phyloP scores from a whole-genome alignment of 2,797 vertebrate genomes.

The Cetoscarus ocellatus region DNA sequence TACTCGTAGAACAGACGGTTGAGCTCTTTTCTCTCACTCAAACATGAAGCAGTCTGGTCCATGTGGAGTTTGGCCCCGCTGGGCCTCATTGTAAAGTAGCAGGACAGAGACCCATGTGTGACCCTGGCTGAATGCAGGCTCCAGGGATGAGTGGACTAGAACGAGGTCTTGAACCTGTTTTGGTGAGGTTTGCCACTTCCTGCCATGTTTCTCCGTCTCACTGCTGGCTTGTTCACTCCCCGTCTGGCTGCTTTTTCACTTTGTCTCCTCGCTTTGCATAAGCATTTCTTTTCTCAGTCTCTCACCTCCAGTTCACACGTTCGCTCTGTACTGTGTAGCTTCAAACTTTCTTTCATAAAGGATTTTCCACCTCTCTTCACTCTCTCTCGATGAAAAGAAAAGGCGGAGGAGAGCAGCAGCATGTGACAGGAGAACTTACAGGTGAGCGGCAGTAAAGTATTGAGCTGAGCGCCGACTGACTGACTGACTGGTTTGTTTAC shows the following conservation, averaged over 20 bases:
- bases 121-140: slow-evolving; percentile 22
- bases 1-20: slow-evolving; percentile 24
- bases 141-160: slow-evolving; percentile 8
- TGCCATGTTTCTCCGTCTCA: slow-evolving; percentile 2
- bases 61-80: slow-evolving; percentile 25
- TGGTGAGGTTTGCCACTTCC: slow-evolving; percentile 11
- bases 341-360: neutral
- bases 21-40: slow-evolving; percentile 18
- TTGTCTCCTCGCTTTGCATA: neutral
- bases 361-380: neutral
- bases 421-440: neutral
- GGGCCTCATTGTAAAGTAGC: slow-evolving; percentile 14
- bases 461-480: neutral
- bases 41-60: slow-evolving; percentile 4
- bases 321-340: neutral
- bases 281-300: neutral
- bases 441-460: neutral
- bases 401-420: neutral
- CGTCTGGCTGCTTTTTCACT: neutral
- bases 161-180: slow-evolving; percentile 33
- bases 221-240: neutral
- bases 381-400: neutral
- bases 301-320: neutral
- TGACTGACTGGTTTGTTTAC: neutral
- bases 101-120: slow-evolving; percentile 14